These are phyloP conservation scores for Ptychobarbus kaznakovi DNA, from an alignment of 2,797 vertebrate species.

Conservation along the genomic window DNA sequence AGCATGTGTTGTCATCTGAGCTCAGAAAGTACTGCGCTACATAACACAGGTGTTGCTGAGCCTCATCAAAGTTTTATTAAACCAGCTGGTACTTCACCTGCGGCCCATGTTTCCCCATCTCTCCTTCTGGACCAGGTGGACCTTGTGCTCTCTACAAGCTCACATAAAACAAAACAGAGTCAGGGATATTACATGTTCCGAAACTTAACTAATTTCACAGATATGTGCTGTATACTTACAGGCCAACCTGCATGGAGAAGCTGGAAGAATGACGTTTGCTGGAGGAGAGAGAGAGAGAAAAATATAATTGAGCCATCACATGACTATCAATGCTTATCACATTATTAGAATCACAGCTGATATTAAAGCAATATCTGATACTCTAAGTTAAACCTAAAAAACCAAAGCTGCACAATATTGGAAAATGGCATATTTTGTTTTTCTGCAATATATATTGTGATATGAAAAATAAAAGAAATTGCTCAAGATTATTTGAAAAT, in stretches of 20 bases:
- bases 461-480: not conserved
- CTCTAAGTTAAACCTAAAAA: not conserved
- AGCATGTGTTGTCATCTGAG: conserved; percentile 26
- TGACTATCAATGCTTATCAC: not conserved
- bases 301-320: conserved; percentile 16
- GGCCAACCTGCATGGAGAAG: conserved; percentile 85
- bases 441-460: not conserved
- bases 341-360: not conserved
- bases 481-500: not conserved
- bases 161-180: conserved; percentile 69
- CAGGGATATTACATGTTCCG: conserved; percentile 46
- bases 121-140: conserved; percentile 79
- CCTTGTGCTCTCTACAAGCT: conserved; percentile 82
- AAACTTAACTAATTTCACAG: not conserved
- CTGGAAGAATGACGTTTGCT: conserved; percentile 89
- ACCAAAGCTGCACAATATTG: not conserved
- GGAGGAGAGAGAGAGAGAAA: not conserved
- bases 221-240: conserved; percentile 78
- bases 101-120: conserved; percentile 80
- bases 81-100: conserved; percentile 72
- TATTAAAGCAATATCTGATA: not conserved
- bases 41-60: conserved; percentile 14
- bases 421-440: not conserved
- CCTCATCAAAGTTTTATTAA: conserved; percentile 19
- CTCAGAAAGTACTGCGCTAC: not conserved